Percentiles rank a stretch among this genome's conserved stretches.
These are phyloP conservation scores for Scortum barcoo DNA, from an alignment of 2,113 vertebrate species.

Conservation along the genomic window DNA sequence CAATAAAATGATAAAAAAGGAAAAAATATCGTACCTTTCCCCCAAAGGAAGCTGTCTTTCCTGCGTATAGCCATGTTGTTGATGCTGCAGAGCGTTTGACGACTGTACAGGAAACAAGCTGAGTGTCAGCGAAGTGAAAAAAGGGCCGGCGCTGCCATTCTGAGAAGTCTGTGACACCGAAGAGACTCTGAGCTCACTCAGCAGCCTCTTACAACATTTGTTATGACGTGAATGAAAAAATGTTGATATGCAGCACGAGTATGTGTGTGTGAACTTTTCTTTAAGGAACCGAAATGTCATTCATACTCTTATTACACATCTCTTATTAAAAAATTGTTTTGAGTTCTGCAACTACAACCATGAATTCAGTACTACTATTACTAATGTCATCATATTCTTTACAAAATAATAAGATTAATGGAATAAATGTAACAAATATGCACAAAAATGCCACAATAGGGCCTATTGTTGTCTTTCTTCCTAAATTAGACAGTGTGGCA, in stretches of 20 bases:
- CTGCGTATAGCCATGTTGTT: slow-evolving; percentile 78
- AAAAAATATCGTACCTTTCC: slow-evolving; percentile 76
- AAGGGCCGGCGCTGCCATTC: slow-evolving; percentile 41
- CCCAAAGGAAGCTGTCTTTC: slow-evolving; percentile 86
- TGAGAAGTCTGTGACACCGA: not conserved
- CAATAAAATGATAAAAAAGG: not conserved
- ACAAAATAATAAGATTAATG: not conserved
- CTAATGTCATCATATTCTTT: too few species aligned
- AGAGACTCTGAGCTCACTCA: not conserved
- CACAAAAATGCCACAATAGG: not conserved
- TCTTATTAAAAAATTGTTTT: not conserved
- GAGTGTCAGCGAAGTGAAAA: slow-evolving; percentile 35
- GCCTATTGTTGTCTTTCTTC: not conserved
- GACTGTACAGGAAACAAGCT: slow-evolving; percentile 60
- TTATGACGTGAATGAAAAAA: slow-evolving; percentile 17
- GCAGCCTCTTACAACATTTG: not conserved
- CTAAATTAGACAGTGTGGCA: not conserved
- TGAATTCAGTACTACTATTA: not conserved
- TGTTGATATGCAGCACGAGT: not conserved
- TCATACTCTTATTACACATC: not conserved
- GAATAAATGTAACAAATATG: not conserved
- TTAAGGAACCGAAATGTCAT: slow-evolving; percentile 20
- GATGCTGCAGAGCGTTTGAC: slow-evolving; percentile 54
- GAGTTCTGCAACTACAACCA: not conserved
- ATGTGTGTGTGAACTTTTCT: not conserved